Conservation (phyloP, 2,113 vertebrate genomes). For the Oryzias javanicus region DNA sequence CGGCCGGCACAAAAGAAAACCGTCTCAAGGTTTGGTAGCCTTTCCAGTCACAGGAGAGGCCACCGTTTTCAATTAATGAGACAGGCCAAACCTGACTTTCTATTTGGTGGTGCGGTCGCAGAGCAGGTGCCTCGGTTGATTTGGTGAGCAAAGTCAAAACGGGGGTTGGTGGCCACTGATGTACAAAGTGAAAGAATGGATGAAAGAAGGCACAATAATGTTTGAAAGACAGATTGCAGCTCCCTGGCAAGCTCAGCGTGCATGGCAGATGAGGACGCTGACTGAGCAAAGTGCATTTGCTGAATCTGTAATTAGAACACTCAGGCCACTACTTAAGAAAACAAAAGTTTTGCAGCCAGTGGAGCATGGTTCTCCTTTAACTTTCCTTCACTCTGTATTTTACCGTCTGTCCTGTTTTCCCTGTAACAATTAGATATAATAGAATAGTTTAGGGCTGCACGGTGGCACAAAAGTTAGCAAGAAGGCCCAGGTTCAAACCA, state of each 20-base stretch:
- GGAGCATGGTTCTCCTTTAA: slow-evolving; percentile 10
- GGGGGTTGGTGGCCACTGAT: slow-evolving; percentile 42
- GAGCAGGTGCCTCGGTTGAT: slow-evolving; percentile 48
- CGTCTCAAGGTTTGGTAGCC: slow-evolving; percentile 12
- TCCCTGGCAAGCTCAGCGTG: slow-evolving; percentile 52
- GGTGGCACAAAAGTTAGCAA: too few relatives aligned
- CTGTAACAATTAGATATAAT: background rate
- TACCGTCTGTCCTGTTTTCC: background rate
- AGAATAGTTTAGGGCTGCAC: background rate
- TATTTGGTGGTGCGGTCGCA: slow-evolving; percentile 50
- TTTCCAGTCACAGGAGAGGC: slow-evolving; percentile 36
- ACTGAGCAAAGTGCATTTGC: slow-evolving; percentile 51
- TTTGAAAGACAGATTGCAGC: slow-evolving; percentile 45
- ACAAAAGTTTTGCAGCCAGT: slow-evolving; percentile 12
- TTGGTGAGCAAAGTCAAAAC: slow-evolving; percentile 59
- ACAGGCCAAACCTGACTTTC: slow-evolving; percentile 58
- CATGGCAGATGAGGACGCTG: slow-evolving; percentile 55
- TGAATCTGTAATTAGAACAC: slow-evolving; percentile 50
- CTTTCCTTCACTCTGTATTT: background rate
- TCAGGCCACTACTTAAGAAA: slow-evolving; percentile 29
- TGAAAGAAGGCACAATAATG: slow-evolving; percentile 54
- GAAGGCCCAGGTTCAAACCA: too few relatives aligned
- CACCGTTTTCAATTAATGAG: slow-evolving; percentile 62
- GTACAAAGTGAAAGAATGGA: slow-evolving; percentile 26
- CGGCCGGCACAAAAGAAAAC: slow-evolving; percentile 31